Evolutionary conservation across 2,797 vertebrate species (phyloP), one percentile per base, ranked within the genome.

Genomic region (Agapornis canus): DNA sequence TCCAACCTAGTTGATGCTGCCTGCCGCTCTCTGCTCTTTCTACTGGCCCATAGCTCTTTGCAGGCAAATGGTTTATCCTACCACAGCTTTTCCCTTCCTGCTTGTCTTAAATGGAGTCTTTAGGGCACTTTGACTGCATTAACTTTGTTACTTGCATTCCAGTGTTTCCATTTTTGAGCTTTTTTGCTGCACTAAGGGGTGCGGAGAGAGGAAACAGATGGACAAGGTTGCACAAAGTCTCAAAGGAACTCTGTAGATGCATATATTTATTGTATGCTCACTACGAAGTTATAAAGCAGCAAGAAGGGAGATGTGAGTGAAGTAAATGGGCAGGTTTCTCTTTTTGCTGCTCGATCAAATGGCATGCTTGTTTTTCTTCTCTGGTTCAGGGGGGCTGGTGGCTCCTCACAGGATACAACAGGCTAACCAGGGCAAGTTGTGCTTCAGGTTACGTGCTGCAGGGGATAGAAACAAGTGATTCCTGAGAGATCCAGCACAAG

Each of bases 311-410:
- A 66, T 16, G 23, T 12, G 31, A 64, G 20, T 13, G 2, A 10
- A 78, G 9, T 35, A 26, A 76, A n/a, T 42, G 18, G 6, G 37
- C 26, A 22, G 11, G 17, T 43, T 71, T 57, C 4, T 57, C 25
- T 73, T 87, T 42, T 45, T 11, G 3, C 56, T 13, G 27, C 11
- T 42, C 75, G 51, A 57, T 5, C 17, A 31, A 65, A 51, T 31
- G 9, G 13, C 37, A 6, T 5, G 2, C 3, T 1, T 13, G 1
- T 8, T 21, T 22, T 21, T 52, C 40, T 45, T 26, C 15, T 27
- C 25, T 71, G 29, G 3, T 54, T 59, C 21, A 7, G 9, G 32
- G 43, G 48, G 15, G 25, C 57, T 54, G 29, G 10, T 59, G 66
- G n/a, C 48, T 76, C 18, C 39, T 79, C 5, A 0, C 35, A 18